Base-by-base conservation (phyloP, 2,888 invertebrate genomes). In the Xanthia icteritia region DNA sequence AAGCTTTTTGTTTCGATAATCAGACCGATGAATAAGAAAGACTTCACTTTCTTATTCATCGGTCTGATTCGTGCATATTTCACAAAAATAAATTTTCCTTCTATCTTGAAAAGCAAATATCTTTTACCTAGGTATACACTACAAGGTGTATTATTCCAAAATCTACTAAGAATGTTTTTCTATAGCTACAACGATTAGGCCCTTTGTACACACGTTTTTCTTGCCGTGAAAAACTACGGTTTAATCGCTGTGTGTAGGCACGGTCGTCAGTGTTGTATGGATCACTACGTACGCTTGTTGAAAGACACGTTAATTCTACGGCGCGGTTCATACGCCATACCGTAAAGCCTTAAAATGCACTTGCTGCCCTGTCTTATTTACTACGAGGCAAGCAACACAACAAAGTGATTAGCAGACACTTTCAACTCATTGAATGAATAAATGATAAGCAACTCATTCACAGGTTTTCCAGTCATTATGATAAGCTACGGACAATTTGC, bases 381-480 rank as follows among this genome's bases (percentile, higher is more conserved):
- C 68, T 31, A 51, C 3, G 23, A n/a, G n/a, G 11, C 2, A 27
- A 51, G 23, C 17, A 73, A 42, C 23, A 71, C 17, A 51, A 11
- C 11, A 60, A 31, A 42, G 1, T 39, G 13, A 68, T 67, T 54
- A 27, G 6, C 23, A n/a, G 31, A 39, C n/a, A 5, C n/a, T 20
- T 27, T 39, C 42, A 81, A 69, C 15, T 17, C 70, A 70, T 15
- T 54, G 51, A 70, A 61, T 51, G 51, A 45, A 51, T 51, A 51
- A 51, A 23, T 66, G 77, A 70, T 77, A 77, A 82, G 58, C 45
- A 31, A 51, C 48, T 63, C 70, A 77, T 71, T 78, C 65, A 78
- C 51, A 20, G 56, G 56, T 66, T 36, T 13, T 61, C 11, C 61
- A 83, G 77, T 83, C 66, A 83, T 70, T 66, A 54, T 56, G 83